phyloP scores from a whole-genome alignment of 2,888 invertebrate genomes.

The Chironomus riparius region DNA sequence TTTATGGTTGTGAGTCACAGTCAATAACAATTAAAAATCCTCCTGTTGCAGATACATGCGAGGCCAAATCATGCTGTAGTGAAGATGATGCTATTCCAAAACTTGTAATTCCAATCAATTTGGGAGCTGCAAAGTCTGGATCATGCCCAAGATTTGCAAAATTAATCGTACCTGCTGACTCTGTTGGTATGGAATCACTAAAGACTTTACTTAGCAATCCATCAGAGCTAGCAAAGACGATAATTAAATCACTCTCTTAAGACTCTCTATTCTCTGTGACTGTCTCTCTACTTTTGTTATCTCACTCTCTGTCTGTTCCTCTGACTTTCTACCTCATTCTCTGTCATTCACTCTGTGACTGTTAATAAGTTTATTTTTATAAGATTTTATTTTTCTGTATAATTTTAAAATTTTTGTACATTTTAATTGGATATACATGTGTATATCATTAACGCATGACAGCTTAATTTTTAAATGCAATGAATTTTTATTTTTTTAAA shows the following conservation, averaged over 20 bases:
- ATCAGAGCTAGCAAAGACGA: not conserved
- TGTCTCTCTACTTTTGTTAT: too few species aligned
- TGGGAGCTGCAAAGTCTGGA: not conserved
- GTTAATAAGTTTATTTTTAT: too few species aligned
- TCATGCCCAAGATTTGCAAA: not conserved
- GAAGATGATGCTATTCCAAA: not conserved
- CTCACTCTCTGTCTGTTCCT: too few species aligned
- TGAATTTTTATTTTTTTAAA: too few species aligned
- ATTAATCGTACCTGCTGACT: not conserved
- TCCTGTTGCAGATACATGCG: not conserved
- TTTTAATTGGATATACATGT: too few species aligned
- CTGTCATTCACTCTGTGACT: too few species aligned
- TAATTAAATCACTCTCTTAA: constrained; percentile 1
- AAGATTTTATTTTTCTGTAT: not conserved
- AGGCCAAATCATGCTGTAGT: not conserved
- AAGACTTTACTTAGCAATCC: not conserved
- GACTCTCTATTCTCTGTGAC: not conserved
- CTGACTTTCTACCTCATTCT: too few species aligned
- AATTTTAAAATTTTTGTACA: too few species aligned
- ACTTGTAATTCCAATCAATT: not conserved
- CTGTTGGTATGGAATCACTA: not conserved
- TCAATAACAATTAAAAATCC: not conserved
- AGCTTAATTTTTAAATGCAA: too few species aligned
- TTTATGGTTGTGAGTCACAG: not conserved
- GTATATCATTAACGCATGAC: too few species aligned